A percentile compares a stretch with the other conserved stretches of the same genome.
Evolutionary conservation across 2,797 vertebrate genomes (phyloP).

Genomic region (Acrossocheilus wenchowensis): DNA sequence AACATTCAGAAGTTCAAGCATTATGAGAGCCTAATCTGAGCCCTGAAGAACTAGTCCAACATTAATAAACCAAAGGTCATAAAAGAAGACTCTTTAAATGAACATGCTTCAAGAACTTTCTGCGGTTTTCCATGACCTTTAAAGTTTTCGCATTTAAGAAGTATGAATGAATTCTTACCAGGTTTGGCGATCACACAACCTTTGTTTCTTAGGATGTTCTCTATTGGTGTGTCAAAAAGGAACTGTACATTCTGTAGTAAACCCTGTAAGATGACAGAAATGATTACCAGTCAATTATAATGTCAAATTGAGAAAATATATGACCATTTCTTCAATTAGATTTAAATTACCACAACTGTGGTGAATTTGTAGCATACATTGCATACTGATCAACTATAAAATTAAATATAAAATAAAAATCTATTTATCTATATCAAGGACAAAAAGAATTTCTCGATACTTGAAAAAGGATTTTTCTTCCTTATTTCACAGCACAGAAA

Average conservation of each 20-base stretch:
- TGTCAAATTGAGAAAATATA: neutral
- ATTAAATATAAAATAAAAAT: no score
- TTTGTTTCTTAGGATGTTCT: conserved; percentile 87
- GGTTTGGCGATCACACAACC: conserved; percentile 86
- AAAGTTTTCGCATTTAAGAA: neutral
- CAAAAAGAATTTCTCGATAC: neutral
- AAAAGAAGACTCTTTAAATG: neutral
- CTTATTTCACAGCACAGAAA: neutral
- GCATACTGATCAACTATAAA: neutral
- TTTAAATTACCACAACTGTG: neutral
- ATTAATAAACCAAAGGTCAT: neutral
- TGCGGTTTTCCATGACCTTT: neutral
- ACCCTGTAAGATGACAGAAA: conserved; percentile 79
- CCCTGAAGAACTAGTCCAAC: neutral
- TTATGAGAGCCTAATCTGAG: neutral
- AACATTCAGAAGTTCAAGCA: conserved; percentile 15
- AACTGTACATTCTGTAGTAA: conserved; percentile 91
- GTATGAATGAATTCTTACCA: conserved; percentile 76
- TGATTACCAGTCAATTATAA: neutral
- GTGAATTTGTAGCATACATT: neutral
- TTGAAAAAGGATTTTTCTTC: neutral
- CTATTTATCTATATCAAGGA: no score
- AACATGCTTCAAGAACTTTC: neutral
- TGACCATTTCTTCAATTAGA: neutral
- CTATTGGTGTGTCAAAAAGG: conserved; percentile 87